Evolutionary conservation across 1,140 invertebrate genomes (phyloP), one percentile per base, ranked within the genome.

Genomic region (Hyphantria cunea): DNA sequence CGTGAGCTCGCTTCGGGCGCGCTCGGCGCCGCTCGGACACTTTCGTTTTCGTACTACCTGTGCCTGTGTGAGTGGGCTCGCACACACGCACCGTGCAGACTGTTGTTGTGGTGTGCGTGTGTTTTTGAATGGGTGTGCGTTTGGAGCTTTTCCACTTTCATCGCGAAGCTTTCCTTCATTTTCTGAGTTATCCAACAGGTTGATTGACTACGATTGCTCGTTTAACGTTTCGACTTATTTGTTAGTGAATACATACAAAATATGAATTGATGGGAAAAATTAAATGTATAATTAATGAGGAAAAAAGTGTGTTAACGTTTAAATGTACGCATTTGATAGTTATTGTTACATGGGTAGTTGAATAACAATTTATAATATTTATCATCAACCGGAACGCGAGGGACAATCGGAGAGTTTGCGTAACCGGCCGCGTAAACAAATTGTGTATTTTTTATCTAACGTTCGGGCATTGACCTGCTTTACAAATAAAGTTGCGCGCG

Each of bases 401-500:
- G 58, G 66, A 72, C 68, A 76, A 80, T 76, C 71, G 71, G 64
- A 69, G 62, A 58, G 69, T 53, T 89, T 90, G 87, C 87, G 87
- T 90, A 90, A 90, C 74, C 72, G 59, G 72, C 65, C 74, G 76
- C 79, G 86, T 89, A 89, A 86, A 86, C 82, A 87, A 82, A 78
- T 83, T 80, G 75, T 80, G 62, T 78, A 68, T 82, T 84, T 89
- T 89, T 88, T 86, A 86, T 88, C 82, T 86, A 86, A 86, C 82
- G 80, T 78, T 68, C 80, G 79, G 84, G 87, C 87, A 90, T 90
- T 90, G 87, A 90, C 87, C 87, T 84, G 84, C 72, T 82, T 90
- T 84, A 89, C 86, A 78, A 85, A 86, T 84, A 84, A 80, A 69
- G 75, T 80, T 85, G 85, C 84, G 81, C 79, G 82, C 78, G 82